These are phyloP conservation scores for Apodemia mormo DNA, from an alignment of 2,888 invertebrate species.

Conservation along the genomic window DNA sequence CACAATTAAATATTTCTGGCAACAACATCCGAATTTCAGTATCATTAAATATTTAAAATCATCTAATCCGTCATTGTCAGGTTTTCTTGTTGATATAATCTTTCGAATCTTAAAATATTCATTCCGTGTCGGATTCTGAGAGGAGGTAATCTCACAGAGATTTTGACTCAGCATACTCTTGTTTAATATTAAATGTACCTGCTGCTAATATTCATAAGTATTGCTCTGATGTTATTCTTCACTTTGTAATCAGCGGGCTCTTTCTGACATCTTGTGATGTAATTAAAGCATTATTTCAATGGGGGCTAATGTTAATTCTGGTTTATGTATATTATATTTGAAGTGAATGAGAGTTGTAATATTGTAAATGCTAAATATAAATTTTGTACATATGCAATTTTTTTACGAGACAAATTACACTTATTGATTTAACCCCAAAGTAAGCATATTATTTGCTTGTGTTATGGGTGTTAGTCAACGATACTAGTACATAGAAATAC, in stretches of 20 bases:
- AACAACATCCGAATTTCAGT: background rate
- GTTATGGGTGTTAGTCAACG: too few relatives aligned
- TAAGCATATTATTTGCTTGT: too few relatives aligned
- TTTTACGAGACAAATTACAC: too few relatives aligned
- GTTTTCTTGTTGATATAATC: conserved; percentile 14
- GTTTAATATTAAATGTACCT: conserved; percentile 15
- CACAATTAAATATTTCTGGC: conserved; percentile 4
- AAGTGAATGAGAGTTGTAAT: too few relatives aligned
- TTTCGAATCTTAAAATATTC: conserved; percentile 15
- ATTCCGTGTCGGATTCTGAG: conserved; percentile 9
- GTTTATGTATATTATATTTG: too few relatives aligned
- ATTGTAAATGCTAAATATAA: too few relatives aligned
- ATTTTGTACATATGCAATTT: too few relatives aligned
- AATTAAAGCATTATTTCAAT: background rate
- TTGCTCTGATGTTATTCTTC: conserved; percentile 8
- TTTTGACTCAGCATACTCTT: background rate
- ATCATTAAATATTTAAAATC: conserved; percentile 13
- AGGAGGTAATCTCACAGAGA: conserved; percentile 15
- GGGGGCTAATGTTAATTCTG: too few relatives aligned
- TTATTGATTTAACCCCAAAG: too few relatives aligned
- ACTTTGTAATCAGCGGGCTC: background rate
- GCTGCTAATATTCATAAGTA: conserved; percentile 11
- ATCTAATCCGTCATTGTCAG: conserved; percentile 13
- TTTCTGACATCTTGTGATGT: background rate
- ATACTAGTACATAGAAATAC: too few relatives aligned